Evolutionary conservation across 2,888 invertebrate genomes (phyloP), one percentile per base, ranked within the genome.

Genomic region (Camponotus fellah): DNA sequence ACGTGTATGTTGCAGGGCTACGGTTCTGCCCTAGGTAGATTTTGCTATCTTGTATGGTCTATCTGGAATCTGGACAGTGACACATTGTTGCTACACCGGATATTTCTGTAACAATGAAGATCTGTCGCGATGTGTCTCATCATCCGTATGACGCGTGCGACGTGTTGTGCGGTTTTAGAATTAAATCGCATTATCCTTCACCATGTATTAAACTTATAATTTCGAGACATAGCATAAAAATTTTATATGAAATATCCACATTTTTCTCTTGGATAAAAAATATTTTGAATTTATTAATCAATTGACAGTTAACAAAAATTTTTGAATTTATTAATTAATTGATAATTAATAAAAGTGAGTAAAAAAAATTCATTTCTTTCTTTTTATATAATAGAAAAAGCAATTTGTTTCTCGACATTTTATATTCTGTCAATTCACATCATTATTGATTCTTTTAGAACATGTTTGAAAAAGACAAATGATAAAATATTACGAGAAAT

Each of bases 31-130:
- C 21, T 68, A 46, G 74, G 74, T 80, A 80, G 79, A 46, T 80
- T 80, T 80, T 80, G 79, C 74, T 80, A 74, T 69, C 79, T 80
- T 80, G 74, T 60, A 34, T 34, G 79, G 74, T 71, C 21, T 77
- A 72, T 80, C 79, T 80, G 37, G 34, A 74, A 80, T 80, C 74
- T 80, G 79, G 79, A 80, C 79, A 80, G 79, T 80, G 79, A 80
- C 79, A 80, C 79, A 80, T 80, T 80, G 79, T 80, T 72, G 79
- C 79, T 80, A 72, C 60, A 26, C 26, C 74, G 74, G 74, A 80
- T 80, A 80, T 80, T 80, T 80, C 79, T 80, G 58, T 46, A 80
- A 72, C 75, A 80, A 80, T 80, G 75, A 79, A 72, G 79, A 80
- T 80, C 79, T 80, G 79, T 80, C 79, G 72, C 60, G 60, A 74